Evolutionary conservation across 92 coral and sea anemone genomes (phyloP).

Genomic region (Umimayanthus chanpuru): DNA sequence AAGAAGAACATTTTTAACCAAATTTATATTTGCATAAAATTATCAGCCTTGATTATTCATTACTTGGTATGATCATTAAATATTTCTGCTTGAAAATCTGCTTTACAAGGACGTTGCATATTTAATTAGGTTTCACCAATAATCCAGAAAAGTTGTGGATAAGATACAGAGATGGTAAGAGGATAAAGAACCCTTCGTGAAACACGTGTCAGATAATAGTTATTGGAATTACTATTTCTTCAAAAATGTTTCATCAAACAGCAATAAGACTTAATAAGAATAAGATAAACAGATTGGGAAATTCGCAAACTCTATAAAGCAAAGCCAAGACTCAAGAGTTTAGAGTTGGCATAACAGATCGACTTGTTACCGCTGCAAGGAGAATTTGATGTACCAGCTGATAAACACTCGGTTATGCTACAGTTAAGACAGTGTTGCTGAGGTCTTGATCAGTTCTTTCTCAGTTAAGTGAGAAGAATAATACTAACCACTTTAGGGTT

Average conservation of each 20-base stretch:
- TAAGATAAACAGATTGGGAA: not conserved
- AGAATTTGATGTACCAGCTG: not conserved
- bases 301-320: not conserved
- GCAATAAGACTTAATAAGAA: not conserved
- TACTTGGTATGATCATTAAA: no score
- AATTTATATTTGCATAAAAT: no score
- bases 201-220: not conserved
- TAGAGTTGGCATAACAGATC: not conserved
- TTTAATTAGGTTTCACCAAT: not conserved
- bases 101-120: not conserved
- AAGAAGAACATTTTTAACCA: no score
- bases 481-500: not conserved
- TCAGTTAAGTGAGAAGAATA: not conserved
- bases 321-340: not conserved
- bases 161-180: not conserved
- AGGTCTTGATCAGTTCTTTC: not conserved
- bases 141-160: not conserved
- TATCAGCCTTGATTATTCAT: not conserved
- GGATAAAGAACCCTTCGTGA: not conserved
- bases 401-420: not conserved
- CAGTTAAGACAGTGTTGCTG: not conserved
- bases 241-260: not conserved
- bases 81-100: not conserved
- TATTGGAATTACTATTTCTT: not conserved
- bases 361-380: no score